These are phyloP conservation scores for Zootoca vivipara DNA, from an alignment of 2,113 vertebrate species.

Conservation along the genomic window DNA sequence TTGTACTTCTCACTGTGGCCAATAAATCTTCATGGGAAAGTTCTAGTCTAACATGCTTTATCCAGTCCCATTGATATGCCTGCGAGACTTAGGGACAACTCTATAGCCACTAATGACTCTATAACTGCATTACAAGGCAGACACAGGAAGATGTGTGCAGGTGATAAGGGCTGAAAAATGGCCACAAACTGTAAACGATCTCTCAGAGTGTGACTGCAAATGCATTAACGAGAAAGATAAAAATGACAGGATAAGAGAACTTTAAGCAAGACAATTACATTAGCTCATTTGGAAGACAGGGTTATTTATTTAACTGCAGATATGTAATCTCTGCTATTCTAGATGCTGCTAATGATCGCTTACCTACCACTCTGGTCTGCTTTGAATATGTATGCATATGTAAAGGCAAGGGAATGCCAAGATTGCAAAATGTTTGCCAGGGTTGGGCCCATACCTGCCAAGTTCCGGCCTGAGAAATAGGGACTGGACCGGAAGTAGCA, in stretches of 20 bases:
- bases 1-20: not conserved
- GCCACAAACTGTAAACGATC: conserved; percentile 60
- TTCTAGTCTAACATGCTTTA: not conserved
- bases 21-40: not conserved
- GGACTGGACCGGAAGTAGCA: too few species aligned
- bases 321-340: conserved; percentile 6
- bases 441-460: too few species aligned
- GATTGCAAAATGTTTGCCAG: not conserved
- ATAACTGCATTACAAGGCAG: conserved; percentile 62
- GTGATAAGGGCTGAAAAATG: conserved; percentile 59
- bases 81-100: conserved; percentile 53
- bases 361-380: not conserved
- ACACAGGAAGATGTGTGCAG: conserved; percentile 70
- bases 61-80: conserved; percentile 54
- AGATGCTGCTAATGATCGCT: not conserved
- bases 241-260: conserved; percentile 4
- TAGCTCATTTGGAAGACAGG: not conserved
- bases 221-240: conserved; percentile 45
- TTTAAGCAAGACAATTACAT: conserved; percentile 19
- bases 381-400: not conserved
- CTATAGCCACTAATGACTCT: conserved; percentile 56
- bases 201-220: conserved; percentile 42
- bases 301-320: conserved; percentile 24
- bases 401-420: not conserved
- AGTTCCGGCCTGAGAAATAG: too few species aligned